These are phyloP conservation scores for Cyprinodon tularosa DNA, from an alignment of 2,113 vertebrate species.

Conservation along the genomic window DNA sequence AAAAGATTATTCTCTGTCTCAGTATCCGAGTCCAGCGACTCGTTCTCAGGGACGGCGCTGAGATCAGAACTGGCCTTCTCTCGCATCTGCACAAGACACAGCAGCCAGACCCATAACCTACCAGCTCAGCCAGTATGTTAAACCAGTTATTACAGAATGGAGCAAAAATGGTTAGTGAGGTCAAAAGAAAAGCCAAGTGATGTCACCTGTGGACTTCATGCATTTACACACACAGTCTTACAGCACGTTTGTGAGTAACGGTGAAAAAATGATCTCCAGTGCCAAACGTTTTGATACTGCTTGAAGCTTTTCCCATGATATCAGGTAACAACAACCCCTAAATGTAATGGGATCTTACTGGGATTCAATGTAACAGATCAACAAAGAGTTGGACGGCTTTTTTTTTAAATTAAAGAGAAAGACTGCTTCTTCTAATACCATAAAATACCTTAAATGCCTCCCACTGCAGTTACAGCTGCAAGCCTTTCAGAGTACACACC, in stretches of 20 bases:
- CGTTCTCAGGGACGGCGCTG: conserved; percentile 81
- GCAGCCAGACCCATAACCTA: not conserved
- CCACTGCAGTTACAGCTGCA: not conserved
- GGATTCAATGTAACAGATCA: not conserved
- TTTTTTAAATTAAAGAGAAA: not conserved
- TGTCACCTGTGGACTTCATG: conserved; percentile 48
- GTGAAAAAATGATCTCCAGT: not conserved
- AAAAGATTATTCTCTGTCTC: conserved; percentile 89
- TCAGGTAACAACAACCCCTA: not conserved
- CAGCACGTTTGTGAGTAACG: conserved; percentile 4
- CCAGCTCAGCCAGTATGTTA: not conserved
- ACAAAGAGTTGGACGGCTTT: not conserved
- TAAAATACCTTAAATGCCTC: not conserved
- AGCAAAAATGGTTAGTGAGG: conserved; percentile 61
- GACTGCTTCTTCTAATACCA: not conserved
- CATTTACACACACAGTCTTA: conserved; percentile 32
- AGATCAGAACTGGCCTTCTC: conserved; percentile 75
- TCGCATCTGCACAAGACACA: conserved; percentile 67
- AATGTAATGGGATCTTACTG: not conserved
- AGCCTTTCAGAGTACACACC: not conserved
- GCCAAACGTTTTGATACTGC: not conserved
- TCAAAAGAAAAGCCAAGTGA: conserved; percentile 15
- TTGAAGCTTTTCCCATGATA: not conserved
- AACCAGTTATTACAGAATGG: not conserved
- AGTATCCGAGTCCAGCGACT: conserved; percentile 79